Base-by-base conservation (phyloP, 2,797 vertebrate species). In the Zenarchopterus dispar region DNA sequence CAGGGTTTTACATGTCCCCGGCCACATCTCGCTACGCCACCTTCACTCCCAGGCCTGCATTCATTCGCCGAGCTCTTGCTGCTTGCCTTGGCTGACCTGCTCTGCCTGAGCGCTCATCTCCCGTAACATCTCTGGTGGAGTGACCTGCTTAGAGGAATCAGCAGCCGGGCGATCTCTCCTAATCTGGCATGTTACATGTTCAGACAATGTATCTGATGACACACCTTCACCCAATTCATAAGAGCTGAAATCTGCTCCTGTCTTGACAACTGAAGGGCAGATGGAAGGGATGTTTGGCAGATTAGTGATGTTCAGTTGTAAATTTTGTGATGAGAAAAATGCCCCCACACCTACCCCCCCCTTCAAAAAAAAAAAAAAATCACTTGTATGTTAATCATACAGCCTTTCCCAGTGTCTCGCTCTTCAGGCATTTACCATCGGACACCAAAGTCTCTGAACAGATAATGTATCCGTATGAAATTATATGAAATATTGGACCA, bases 381-480 rank as follows among this genome's bases (percentile, higher is more conserved):
- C 24, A 24, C 24, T 24, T 5, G 24, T 24, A 24, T 24, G 74
- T 66, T 80, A 66, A 89, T 86, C 78, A 68, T 67, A 59, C 77
- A 65, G 78, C 81, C 83, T 85, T 79, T 85, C 74, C 87, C 76
- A 71, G 28, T 75, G 80, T 80, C 76, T 69, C 61, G 28, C 78
- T 87, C 80, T 79, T 73, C 45, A 71, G 81, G 81, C 80, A 59
- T 74, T 77, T 77, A 77, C 82, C 77, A 78, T 80, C 21, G 77
- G 80, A 87, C 85, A 84, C 77, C 45, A 72, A 77, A 22, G 76
- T 82, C 86, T 90, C 86, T 87, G 86, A 84, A 87, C 62, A 84
- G 86, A 90, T 91, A 89, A 91, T 91, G 89, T 85, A 81, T 80
- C 77, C 84, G 86, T 87, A 75, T 87, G 85, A 90, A 91, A 91